Base-by-base conservation (phyloP, 2,888 invertebrate genomes). In the Tolmerus cingulatus region DNA sequence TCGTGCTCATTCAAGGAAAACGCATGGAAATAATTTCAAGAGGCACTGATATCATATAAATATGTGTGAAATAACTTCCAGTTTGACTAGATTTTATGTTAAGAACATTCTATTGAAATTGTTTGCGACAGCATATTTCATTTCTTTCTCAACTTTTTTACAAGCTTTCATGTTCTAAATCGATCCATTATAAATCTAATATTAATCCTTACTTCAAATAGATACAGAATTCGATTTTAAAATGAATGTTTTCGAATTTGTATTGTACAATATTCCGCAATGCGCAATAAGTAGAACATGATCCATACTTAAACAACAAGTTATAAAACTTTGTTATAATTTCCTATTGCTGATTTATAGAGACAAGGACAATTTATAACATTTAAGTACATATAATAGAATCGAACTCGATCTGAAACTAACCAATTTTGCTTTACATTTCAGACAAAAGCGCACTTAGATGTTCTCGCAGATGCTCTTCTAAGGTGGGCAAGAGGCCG, bases 391-490 rank as follows among this genome's bases (percentile, higher is more conserved):
- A n/a, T n/a, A n/a, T n/a, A n/a, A n/a, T n/a, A n/a, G n/a, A n/a
- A 43, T 43, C 12, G 2, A 43, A 43, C 12, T 43, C 0, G 4
- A 43, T 43, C 5, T 23, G 14, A 57, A 4, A 57, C 16, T 37
- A 14, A 40, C 57, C 4, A 43, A 74, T 84, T 12, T 81, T n/a
- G n/a, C n/a, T 55, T 23, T 81, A 27, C 23, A 51, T 66, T 46
- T 91, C 96, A 98, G 98, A 98, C 98, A 91, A 98, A 98, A 93
- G 97, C 97, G 92, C 98, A 98, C 93, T 94, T 98, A 94, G 98
- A 98, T 94, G 97, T 98, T 90, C 93, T 98, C 93, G 98, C 98
- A 90, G 98, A 98, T 93, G 98, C 98, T 92, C 95, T 98, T 91
- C 94, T 98, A 90, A 95, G 98, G 93, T 98, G 98, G 98, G 97